Conservation (phyloP, 2,113 vertebrate species). For the Pituophis catenifer region DNA sequence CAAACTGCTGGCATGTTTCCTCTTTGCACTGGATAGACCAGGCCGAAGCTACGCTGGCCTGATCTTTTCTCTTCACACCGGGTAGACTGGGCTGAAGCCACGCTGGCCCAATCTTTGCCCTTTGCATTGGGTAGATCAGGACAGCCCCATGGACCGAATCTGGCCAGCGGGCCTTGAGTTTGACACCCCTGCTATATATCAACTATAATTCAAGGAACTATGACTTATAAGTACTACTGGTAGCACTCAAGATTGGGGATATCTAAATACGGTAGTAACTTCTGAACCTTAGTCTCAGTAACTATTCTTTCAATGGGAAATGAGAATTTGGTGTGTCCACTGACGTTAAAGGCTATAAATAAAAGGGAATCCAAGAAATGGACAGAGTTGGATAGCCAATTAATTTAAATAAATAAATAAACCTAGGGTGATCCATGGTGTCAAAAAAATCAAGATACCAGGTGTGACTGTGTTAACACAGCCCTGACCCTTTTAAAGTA, state of each 20-base stretch:
- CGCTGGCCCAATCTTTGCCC: too few species aligned
- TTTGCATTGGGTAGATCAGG: too few species aligned
- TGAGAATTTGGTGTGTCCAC: neutral
- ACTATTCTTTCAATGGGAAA: neutral
- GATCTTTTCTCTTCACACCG: too few species aligned
- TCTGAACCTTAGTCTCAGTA: neutral
- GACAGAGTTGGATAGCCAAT: neutral
- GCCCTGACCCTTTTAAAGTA: neutral
- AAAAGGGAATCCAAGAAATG: neutral
- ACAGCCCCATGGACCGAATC: too few species aligned
- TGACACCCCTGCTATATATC: too few species aligned
- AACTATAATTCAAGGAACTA: neutral
- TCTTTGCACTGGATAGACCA: too few species aligned
- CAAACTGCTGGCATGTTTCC: too few species aligned
- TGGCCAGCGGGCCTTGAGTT: too few species aligned
- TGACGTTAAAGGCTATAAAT: neutral
- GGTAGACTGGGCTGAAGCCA: too few species aligned
- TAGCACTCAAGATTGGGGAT: neutral
- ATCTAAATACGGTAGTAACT: neutral
- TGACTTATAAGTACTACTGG: neutral
- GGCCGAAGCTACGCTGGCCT: too few species aligned
- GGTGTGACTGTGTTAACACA: neutral
- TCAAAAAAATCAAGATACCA: neutral
- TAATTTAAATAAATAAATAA: neutral
- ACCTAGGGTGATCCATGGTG: neutral